Percentiles rank a stretch among this genome's conserved stretches.
Conservation (phyloP, 2,888 invertebrate genomes). For the Platycheirus albimanus region DNA sequence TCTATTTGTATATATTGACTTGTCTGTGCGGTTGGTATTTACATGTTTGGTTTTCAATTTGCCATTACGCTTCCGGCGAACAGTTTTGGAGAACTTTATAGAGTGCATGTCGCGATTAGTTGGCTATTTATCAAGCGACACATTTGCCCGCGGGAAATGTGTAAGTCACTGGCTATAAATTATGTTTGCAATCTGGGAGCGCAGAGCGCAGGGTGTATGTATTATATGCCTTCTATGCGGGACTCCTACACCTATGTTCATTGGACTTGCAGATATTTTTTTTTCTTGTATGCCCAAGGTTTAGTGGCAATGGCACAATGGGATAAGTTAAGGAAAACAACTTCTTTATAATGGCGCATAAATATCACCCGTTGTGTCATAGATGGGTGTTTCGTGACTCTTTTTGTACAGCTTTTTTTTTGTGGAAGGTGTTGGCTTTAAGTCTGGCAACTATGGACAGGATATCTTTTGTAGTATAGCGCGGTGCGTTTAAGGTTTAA, state of each 20-base stretch:
- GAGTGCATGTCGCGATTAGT: slow-evolving; percentile 74
- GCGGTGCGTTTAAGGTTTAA: not conserved
- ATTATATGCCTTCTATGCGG: slow-evolving; percentile 47
- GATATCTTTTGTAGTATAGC: not conserved
- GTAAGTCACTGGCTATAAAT: slow-evolving; percentile 66
- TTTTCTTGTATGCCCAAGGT: slow-evolving; percentile 58
- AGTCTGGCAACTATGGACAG: slow-evolving; percentile 8
- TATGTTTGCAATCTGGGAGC: slow-evolving; percentile 67
- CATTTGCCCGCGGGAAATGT: slow-evolving; percentile 70
- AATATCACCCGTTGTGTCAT: slow-evolving; percentile 63
- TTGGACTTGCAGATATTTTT: slow-evolving; percentile 58
- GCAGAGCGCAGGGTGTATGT: not conserved
- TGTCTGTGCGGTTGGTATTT: slow-evolving; percentile 54
- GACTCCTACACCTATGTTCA: slow-evolving; percentile 69
- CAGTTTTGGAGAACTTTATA: slow-evolving; percentile 66
- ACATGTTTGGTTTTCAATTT: slow-evolving; percentile 73
- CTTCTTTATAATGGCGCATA: slow-evolving; percentile 66
- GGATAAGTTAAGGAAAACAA: slow-evolving; percentile 42
- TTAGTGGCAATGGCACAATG: slow-evolving; percentile 56
- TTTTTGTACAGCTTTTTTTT: not conserved
- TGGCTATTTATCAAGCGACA: slow-evolving; percentile 74
- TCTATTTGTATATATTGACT: slow-evolving; percentile 59
- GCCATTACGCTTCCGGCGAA: slow-evolving; percentile 69
- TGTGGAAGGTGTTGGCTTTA: slow-evolving; percentile 56
- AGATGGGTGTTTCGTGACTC: slow-evolving; percentile 58